Percentiles rank a stretch among this genome's conserved stretches.
These are phyloP conservation scores for Cataglyphis hispanica DNA, from an alignment of 1,140 invertebrate genomes.

Conservation along the genomic window DNA sequence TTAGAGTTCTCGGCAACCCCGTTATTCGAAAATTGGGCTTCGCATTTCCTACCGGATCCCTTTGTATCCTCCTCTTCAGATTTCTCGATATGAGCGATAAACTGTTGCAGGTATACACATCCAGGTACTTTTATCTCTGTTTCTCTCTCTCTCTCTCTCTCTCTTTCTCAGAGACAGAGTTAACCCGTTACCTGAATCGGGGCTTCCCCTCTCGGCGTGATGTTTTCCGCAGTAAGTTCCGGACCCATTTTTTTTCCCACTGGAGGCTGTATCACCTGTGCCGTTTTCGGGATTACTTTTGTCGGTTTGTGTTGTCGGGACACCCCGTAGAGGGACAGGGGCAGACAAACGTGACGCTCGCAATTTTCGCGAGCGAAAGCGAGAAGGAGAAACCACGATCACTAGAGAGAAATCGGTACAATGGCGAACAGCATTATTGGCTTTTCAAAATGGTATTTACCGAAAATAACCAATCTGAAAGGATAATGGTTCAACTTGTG, in stretches of 20 bases:
- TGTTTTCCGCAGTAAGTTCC: conserved; percentile 41
- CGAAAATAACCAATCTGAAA: conserved; percentile 86
- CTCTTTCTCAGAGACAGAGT: conserved; percentile 26
- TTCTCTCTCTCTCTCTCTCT: background rate
- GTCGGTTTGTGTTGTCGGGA: conserved; percentile 78
- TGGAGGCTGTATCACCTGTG: conserved; percentile 84
- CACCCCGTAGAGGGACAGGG: conserved; percentile 72
- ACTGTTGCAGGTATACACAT: conserved; percentile 41
- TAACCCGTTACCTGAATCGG: conserved; percentile 70
- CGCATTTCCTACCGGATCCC: conserved; percentile 61
- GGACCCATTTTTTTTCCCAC: conserved; percentile 74
- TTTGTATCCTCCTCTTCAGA: conserved; percentile 46
- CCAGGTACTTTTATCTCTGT: background rate
- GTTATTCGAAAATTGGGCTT: conserved; percentile 72
- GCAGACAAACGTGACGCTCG: conserved; percentile 30
- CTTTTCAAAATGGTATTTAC: conserved; percentile 87
- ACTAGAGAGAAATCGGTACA: conserved; percentile 70
- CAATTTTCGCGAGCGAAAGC: conserved; percentile 63
- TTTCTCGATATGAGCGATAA: conserved; percentile 54
- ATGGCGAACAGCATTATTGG: conserved; percentile 86
- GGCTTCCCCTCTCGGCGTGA: conserved; percentile 58
- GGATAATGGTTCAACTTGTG: conserved; percentile 83
- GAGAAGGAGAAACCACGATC: conserved; percentile 63
- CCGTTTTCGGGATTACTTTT: conserved; percentile 85
- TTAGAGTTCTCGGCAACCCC: conserved; percentile 54